A percentile compares a stretch with the other conserved stretches of the same genome.
phyloP scores from a whole-genome alignment of 2,113 vertebrate species.

The Lasiurus borealis region DNA sequence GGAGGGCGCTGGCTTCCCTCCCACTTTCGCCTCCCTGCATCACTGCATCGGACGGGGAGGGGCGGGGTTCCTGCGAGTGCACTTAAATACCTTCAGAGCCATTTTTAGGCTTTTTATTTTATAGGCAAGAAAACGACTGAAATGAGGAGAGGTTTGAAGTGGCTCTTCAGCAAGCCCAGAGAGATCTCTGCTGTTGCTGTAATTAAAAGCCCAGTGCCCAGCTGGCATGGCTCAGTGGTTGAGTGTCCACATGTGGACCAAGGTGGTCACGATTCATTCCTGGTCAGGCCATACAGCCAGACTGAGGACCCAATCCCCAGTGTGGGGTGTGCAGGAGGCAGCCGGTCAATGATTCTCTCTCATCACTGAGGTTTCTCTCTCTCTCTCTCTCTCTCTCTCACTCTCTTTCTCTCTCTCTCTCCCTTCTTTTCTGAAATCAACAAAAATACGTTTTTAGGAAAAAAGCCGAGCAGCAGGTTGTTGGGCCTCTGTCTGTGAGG shows the following conservation, averaged over 20 bases:
- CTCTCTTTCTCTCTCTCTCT: no score
- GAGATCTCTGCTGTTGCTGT: slow-evolving; percentile 68
- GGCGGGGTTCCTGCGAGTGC: neutral
- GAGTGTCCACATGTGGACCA: no score
- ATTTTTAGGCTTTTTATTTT: slow-evolving; percentile 64
- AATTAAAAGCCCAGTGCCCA: slow-evolving; percentile 55
- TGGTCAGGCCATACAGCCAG: no score
- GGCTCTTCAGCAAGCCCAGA: slow-evolving; percentile 58
- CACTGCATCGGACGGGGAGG: accelerated
- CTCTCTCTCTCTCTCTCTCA: no score
- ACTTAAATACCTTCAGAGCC: neutral
- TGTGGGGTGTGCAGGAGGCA: no score
- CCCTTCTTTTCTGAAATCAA: no score
- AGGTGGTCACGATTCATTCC: no score
- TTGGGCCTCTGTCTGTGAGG: slow-evolving; percentile 54
- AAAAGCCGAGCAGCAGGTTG: slow-evolving; percentile 66
- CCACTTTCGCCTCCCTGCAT: accelerated
- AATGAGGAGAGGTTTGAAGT: slow-evolving; percentile 77
- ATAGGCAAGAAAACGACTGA: slow-evolving; percentile 55
- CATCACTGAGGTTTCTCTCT: no score
- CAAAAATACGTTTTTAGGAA: no score
- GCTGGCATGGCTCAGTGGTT: no score
- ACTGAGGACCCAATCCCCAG: no score
- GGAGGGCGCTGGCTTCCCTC: accelerated
- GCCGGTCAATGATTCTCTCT: no score